Conservation (phyloP, 2,797 vertebrate genomes). For the Arrhamphus sclerolepis region DNA sequence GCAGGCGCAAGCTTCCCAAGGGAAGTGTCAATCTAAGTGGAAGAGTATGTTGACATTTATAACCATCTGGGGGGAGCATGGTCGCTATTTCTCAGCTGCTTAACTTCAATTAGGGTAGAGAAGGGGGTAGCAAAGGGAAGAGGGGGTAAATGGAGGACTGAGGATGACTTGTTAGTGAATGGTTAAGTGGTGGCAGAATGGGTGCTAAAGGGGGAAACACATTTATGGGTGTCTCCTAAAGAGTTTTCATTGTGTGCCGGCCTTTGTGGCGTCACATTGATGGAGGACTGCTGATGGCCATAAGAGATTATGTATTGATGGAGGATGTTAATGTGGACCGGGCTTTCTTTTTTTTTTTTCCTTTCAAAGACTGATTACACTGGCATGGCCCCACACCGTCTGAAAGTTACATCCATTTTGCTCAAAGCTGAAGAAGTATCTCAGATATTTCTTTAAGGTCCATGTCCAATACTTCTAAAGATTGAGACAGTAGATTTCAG, state of each 20-base stretch:
- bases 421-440: constrained; percentile 55
- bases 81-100: constrained; percentile 71
- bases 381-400: neutral
- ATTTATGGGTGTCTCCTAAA: constrained; percentile 67
- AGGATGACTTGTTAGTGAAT: constrained; percentile 53
- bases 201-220: constrained; percentile 49
- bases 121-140: neutral
- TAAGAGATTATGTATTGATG: constrained; percentile 67
- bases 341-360: neutral
- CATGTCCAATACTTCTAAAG: constrained; percentile 26
- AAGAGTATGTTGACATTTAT: constrained; percentile 80
- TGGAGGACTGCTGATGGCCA: constrained; percentile 64
- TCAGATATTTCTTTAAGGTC: constrained; percentile 48
- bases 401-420: constrained; percentile 47
- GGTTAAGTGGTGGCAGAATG: constrained; percentile 59
- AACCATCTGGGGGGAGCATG: constrained; percentile 72
- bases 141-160: neutral
- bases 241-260: constrained; percentile 59
- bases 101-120: constrained; percentile 72
- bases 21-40: constrained; percentile 79
- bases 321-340: constrained; percentile 57
- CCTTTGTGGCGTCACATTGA: constrained; percentile 65
- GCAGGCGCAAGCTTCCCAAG: constrained; percentile 63
- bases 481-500: constrained; percentile 51
- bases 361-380: neutral